Conservation (phyloP, 2,888 invertebrate species). For the Lordiphosa andalusiaca region DNA sequence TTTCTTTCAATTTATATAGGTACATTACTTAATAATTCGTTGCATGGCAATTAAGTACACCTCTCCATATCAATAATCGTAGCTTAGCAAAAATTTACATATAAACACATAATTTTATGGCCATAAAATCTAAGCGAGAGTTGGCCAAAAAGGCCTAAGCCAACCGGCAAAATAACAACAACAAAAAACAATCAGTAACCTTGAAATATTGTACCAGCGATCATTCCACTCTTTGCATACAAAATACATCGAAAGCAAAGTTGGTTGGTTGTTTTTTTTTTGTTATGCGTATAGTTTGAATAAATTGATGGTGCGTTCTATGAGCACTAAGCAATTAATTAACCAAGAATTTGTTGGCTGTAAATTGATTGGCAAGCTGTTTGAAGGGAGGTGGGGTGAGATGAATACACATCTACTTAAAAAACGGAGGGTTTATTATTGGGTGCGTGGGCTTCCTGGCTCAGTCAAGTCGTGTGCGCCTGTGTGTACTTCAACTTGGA, state of each 20-base stretch:
- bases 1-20: neutral
- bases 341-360: constrained; percentile 47
- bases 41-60: neutral
- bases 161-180: constrained; percentile 7
- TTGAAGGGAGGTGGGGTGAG: constrained; percentile 1
- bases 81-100: constrained; percentile 35
- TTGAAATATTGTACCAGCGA: constrained; percentile 71
- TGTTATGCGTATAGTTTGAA: constrained; percentile 45
- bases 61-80: constrained; percentile 26
- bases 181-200: constrained; percentile 54
- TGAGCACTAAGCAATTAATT: constrained; percentile 64
- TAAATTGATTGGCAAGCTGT: constrained; percentile 30
- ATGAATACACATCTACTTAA: constrained; percentile 5
- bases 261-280: constrained; percentile 3
- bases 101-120: constrained; percentile 23
- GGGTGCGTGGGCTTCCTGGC: constrained; percentile 32
- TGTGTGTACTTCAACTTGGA: constrained; percentile 15
- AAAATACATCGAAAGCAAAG: constrained; percentile 38
- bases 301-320: constrained; percentile 55
- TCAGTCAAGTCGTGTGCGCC: constrained; percentile 23
- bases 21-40: neutral
- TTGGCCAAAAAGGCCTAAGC: constrained; percentile 20
- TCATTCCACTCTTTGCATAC: constrained; percentile 76
- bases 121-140: neutral
- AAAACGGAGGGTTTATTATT: neutral